Percentiles rank a stretch among this genome's conserved stretches.
phyloP scores from a whole-genome alignment of 2,797 vertebrate genomes.

The Hyperoplus lanceolatus region DNA sequence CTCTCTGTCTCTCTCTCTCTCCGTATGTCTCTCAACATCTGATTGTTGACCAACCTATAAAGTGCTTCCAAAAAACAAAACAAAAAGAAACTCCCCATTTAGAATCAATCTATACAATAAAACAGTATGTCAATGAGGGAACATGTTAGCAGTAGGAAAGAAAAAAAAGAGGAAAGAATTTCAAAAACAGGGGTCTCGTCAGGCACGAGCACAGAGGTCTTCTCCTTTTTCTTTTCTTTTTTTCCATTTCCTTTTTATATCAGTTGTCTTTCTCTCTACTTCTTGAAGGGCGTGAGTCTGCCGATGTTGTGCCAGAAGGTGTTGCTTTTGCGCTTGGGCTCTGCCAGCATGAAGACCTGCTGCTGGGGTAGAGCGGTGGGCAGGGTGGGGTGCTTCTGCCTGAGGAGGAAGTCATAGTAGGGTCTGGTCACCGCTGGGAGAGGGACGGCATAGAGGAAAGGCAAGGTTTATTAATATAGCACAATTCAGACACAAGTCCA shows the following conservation, averaged over 20 bases:
- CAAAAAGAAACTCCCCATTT: constrained; percentile 54
- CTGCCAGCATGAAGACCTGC: constrained; percentile 95
- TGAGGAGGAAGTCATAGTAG: constrained; percentile 93
- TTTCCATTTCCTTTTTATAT: constrained; percentile 2
- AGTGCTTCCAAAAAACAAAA: constrained; percentile 85
- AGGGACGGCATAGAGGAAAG: not conserved
- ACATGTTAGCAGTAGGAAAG: constrained; percentile 44
- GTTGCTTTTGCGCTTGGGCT: constrained; percentile 95
- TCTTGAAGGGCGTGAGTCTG: constrained; percentile 94
- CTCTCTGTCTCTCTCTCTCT: constrained; percentile 59
- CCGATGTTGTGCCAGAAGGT: constrained; percentile 99
- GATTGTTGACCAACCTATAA: constrained; percentile 86
- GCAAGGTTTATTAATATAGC: not conserved
- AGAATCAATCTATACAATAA: constrained; percentile 61
- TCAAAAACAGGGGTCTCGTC: constrained; percentile 60
- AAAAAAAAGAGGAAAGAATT: constrained; percentile 62
- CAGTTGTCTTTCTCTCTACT: constrained; percentile 77
- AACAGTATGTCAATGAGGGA: constrained; percentile 60
- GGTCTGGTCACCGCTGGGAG: constrained; percentile 89
- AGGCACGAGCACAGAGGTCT: constrained; percentile 76
- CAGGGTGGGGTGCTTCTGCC: constrained; percentile 92
- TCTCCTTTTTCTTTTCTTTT: constrained; percentile 48
- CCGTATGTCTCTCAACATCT: constrained; percentile 61
- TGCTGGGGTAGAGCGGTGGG: constrained; percentile 91
- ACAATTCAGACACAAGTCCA: not conserved